phyloP scores from a whole-genome alignment of 2,113 vertebrate species.

The Heterochromis multidens region DNA sequence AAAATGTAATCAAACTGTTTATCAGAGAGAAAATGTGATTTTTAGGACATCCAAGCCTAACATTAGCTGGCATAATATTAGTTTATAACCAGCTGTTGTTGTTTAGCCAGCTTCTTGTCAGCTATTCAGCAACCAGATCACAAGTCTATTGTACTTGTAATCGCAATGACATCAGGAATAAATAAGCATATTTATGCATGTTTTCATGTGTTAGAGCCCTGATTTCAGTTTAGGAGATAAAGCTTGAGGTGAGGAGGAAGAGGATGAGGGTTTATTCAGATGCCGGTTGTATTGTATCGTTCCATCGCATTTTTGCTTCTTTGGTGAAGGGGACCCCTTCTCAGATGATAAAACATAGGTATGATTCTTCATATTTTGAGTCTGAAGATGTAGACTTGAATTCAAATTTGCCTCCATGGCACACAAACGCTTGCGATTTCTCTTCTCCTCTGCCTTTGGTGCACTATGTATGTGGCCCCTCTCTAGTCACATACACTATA shows the following conservation, averaged over 20 bases:
- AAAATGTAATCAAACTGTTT: neutral
- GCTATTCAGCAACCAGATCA: neutral
- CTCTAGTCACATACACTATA: too few relatives aligned
- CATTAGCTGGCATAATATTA: neutral
- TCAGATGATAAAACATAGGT: neutral
- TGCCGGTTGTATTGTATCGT: neutral
- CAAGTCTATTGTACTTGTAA: neutral
- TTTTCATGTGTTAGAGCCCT: too few relatives aligned
- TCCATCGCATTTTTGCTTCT: neutral
- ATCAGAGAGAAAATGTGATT: neutral
- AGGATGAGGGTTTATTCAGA: neutral
- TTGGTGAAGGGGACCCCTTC: neutral
- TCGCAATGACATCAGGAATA: neutral
- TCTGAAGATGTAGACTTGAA: neutral
- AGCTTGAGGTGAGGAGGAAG: neutral
- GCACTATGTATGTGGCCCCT: too few relatives aligned
- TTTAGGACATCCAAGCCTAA: too few relatives aligned
- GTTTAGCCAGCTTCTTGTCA: neutral
- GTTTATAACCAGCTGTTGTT: neutral
- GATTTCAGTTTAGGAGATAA: neutral
- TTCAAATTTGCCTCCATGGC: neutral
- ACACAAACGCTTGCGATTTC: too few relatives aligned
- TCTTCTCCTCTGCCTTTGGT: neutral
- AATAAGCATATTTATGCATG: neutral
- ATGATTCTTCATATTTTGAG: neutral